Evolutionary conservation across 2,797 vertebrate species (phyloP).

Genomic region (Sphaeramia orbicularis): DNA sequence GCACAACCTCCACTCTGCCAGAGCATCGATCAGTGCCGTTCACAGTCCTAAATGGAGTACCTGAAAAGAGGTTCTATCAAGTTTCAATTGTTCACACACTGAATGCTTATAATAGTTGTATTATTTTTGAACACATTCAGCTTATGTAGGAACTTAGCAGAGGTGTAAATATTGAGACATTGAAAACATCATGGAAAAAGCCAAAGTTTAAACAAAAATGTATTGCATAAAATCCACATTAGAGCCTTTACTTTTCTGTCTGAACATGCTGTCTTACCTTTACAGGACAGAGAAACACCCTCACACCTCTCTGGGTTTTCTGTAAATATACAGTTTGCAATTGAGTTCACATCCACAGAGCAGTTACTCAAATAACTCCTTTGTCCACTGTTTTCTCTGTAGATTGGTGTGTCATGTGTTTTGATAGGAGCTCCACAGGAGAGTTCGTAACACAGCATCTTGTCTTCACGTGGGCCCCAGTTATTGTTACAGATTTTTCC

Average conservation of each 20-base stretch:
- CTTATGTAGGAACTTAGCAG: no score
- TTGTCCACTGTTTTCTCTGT: constrained; percentile 12
- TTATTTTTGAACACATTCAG: neutral
- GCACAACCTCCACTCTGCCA: constrained; percentile 73
- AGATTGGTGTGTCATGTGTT: neutral
- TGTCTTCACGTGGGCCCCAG: neutral
- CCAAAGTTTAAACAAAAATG: neutral
- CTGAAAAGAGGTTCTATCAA: constrained; percentile 34
- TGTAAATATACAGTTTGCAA: constrained; percentile 60
- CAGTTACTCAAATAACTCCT: constrained; percentile 45
- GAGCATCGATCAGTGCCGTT: constrained; percentile 73
- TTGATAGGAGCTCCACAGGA: constrained; percentile 56
- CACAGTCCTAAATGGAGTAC: constrained; percentile 48
- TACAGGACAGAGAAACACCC: constrained; percentile 58
- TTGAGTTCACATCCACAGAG: constrained; percentile 42
- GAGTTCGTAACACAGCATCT: neutral
- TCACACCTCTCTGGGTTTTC: constrained; percentile 40
- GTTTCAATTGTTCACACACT: neutral
- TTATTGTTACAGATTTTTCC: constrained; percentile 52
- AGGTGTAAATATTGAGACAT: neutral
- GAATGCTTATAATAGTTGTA: neutral
- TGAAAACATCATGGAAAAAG: neutral
- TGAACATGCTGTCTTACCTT: constrained; percentile 54
- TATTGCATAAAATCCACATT: neutral
- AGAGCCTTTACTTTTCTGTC: constrained; percentile 1